Evolutionary conservation across 1,140 invertebrate genomes (phyloP).

Genomic region (Drosophila sucinea): DNA sequence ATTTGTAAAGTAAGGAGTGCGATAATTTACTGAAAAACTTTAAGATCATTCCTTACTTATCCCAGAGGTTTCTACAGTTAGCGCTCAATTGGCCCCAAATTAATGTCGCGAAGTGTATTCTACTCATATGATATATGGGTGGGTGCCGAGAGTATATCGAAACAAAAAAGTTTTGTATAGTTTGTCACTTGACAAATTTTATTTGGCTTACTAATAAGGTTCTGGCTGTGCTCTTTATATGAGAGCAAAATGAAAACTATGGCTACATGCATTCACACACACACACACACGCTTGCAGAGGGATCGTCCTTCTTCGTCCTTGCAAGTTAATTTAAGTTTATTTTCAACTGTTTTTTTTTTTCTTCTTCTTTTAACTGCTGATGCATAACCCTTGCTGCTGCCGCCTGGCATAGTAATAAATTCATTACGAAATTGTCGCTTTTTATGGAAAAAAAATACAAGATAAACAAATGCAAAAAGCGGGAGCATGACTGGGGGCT

Average conservation of each 20-base stretch:
- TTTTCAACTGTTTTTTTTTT: constrained; percentile 52
- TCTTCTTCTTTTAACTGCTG: constrained; percentile 20
- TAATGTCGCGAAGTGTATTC: background rate
- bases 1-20: background rate
- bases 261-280: constrained; percentile 19
- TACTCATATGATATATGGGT: background rate
- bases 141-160: constrained; percentile 1
- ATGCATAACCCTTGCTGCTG: constrained; percentile 62
- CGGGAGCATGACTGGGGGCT: constrained; percentile 6
- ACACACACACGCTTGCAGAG: background rate
- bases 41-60: background rate
- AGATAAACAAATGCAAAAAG: constrained; percentile 72
- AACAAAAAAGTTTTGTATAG: constrained; percentile 43
- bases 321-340: constrained; percentile 77
- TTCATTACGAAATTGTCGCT: constrained; percentile 80
- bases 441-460: constrained; percentile 42
- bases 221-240: constrained; percentile 3
- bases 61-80: background rate
- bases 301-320: constrained; percentile 30
- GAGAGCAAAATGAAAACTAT: constrained; percentile 2
- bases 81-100: background rate
- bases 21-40: background rate
- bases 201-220: constrained; percentile 13
- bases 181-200: constrained; percentile 54
- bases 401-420: constrained; percentile 66